phyloP scores from a whole-genome alignment of 2,113 vertebrate genomes.

The Rhabdomys dilectus region DNA sequence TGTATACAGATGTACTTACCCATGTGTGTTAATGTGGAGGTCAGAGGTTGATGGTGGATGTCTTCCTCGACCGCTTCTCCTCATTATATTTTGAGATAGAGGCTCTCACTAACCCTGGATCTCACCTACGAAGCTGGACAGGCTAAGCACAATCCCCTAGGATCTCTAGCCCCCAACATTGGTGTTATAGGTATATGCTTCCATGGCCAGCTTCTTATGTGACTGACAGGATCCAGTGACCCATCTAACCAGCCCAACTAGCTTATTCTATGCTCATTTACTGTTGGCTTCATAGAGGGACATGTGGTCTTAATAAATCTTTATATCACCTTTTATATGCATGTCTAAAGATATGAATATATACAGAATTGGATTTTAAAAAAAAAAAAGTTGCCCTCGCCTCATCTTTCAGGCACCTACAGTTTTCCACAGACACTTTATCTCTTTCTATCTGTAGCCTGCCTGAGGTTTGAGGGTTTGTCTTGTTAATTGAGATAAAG shows the following conservation, averaged over 20 bases:
- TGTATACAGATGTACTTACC: neutral
- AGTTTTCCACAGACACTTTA: neutral
- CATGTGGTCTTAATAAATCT: neutral
- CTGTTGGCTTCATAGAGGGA: neutral
- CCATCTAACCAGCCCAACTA: neutral
- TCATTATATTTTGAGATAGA: neutral
- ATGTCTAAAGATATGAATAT: neutral
- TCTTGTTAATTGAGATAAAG: conserved; percentile 15
- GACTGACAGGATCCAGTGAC: neutral
- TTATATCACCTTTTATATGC: neutral
- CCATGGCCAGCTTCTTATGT: neutral
- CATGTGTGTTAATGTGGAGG: neutral
- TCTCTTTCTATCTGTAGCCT: neutral
- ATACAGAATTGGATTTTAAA: neutral
- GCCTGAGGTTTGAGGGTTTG: neutral
- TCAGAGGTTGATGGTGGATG: neutral
- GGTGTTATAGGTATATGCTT: neutral
- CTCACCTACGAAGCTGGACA: no score
- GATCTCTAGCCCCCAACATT: neutral
- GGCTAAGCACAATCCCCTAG: neutral
- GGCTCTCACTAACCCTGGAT: neutral
- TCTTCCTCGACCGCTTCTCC: neutral
- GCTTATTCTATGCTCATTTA: neutral
- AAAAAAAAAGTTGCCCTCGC: neutral
- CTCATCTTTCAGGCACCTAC: neutral